Evolutionary conservation across 2,797 vertebrate species (phyloP), one percentile per base, ranked within the genome.

Genomic region (Tenualosa ilisha): DNA sequence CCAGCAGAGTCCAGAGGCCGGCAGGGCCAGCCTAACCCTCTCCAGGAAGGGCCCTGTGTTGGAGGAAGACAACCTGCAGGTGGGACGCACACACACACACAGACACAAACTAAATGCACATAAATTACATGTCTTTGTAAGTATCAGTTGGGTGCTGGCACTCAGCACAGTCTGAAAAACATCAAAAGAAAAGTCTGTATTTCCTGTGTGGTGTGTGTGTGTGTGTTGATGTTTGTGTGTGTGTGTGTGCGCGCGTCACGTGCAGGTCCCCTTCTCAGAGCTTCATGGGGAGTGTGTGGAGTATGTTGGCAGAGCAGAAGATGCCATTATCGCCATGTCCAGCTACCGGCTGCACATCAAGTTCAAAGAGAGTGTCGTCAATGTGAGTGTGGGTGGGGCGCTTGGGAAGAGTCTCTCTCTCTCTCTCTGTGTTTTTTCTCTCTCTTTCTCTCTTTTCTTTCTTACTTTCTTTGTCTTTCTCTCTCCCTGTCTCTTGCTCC

Each of bases 291-390:
- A 99, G 94, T 97, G 97, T 91, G 97, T 98, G 0, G 97, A 98
- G 91, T 98, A 96, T 1, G 97, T 99, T 75, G 98, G 97, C 49
- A 94, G 96, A 89, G 97, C 97, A 0, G 97, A 98, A 88, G 98
- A 98, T 54, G 97, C 97, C 84, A 93, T 99, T 93, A 97, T 99
- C 83, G 97, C 98, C 11, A 96, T 98, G 89, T 98, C 98, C 87
- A 99, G 96, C 93, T 99, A 99, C 93, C 96, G 98, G 89, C 96
- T 99, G 56, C 98, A 99, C 95, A 97, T 99, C 94, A 99, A 98
- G 91, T 98, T 97, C 91, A 98, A 97, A 93, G 97, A 98, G 88
- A 98, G 97, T 6, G 84, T 98, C 51, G 97, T 99, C 90, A 99
- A 97, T 46, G 98, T 99, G 92, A 97, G 98, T 96, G 63, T 56